Evolutionary conservation across 2,888 invertebrate genomes (phyloP).

Genomic region (Napeogenes inachia): DNA sequence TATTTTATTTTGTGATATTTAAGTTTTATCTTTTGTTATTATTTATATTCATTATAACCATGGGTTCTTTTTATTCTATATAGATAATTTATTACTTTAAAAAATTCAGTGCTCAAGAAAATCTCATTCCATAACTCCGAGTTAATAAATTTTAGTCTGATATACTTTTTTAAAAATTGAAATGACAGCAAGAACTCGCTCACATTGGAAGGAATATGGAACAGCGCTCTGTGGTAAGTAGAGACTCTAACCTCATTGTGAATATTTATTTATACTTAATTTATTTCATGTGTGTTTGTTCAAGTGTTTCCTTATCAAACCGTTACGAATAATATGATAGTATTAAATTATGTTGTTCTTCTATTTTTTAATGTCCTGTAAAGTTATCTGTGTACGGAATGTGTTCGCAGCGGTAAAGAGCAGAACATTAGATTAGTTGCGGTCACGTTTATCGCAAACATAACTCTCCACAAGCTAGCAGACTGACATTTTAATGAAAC

Average conservation of each 20-base stretch:
- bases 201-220: conserved; percentile 78
- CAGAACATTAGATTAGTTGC: conserved; percentile 24
- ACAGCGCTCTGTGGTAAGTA: conserved; percentile 75
- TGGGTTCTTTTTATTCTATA: conserved; percentile 67
- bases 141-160: conserved; percentile 51
- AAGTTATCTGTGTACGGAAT: not conserved
- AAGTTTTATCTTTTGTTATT: conserved; percentile 69
- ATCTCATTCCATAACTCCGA: conserved; percentile 75
- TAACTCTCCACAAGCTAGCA: conserved; percentile 24
- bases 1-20: conserved; percentile 76
- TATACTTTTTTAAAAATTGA: conserved; percentile 47
- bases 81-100: conserved; percentile 54
- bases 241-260: conserved; percentile 60
- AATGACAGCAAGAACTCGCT: conserved; percentile 75
- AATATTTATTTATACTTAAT: conserved; percentile 34
- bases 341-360: no score
- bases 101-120: conserved; percentile 73
- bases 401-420: conserved; percentile 14
- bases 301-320: conserved; percentile 16
- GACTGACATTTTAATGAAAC: conserved; percentile 34
- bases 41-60: conserved; percentile 60
- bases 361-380: not conserved
- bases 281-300: conserved; percentile 47
- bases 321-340: no score
- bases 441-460: conserved; percentile 33